A percentile compares a stretch with the other conserved stretches of the same genome.
phyloP scores from a whole-genome alignment of 2,888 invertebrate species.

The Unio delphinus region DNA sequence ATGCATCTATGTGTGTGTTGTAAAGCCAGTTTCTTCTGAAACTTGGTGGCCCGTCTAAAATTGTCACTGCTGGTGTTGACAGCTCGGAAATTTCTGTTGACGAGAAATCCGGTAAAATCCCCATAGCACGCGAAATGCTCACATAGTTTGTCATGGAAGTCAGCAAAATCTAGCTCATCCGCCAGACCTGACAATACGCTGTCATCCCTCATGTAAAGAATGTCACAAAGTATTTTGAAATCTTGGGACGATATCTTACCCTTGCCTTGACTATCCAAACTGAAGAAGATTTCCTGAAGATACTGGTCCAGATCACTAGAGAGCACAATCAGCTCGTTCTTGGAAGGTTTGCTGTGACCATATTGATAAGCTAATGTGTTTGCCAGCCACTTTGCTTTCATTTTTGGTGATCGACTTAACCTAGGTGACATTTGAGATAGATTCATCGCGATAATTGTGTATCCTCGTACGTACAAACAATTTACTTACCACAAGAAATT shows the following conservation, averaged over 20 bases:
- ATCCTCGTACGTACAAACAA: no score
- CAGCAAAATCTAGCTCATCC: slow-evolving; percentile 22
- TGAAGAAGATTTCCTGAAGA: slow-evolving; percentile 34
- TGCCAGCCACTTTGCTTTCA: slow-evolving; percentile 38
- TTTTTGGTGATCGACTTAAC: slow-evolving; percentile 30
- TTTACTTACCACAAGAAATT: no score
- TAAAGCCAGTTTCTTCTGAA: slow-evolving; percentile 27
- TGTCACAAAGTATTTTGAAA: slow-evolving; percentile 28
- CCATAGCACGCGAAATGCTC: slow-evolving; percentile 38
- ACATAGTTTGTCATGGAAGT: slow-evolving; percentile 31
- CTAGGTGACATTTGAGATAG: slow-evolving; percentile 27
- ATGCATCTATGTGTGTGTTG: slow-evolving; percentile 27
- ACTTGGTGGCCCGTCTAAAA: slow-evolving; percentile 20
- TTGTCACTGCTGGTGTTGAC: slow-evolving; percentile 18
- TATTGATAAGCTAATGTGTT: slow-evolving; percentile 38
- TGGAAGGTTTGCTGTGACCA: slow-evolving; percentile 25
- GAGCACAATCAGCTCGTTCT: slow-evolving; percentile 26
- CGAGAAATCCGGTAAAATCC: slow-evolving; percentile 34
- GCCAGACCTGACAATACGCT: slow-evolving; percentile 5
- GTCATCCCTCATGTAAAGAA: slow-evolving; percentile 23
- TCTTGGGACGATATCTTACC: slow-evolving; percentile 27
- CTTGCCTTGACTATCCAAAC: slow-evolving; percentile 29
- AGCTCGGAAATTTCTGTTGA: slow-evolving; percentile 32
- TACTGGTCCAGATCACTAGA: slow-evolving; percentile 36
- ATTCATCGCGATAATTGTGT: slow-evolving; percentile 11